A percentile compares a stretch with the other conserved stretches of the same genome.
phyloP scores from a whole-genome alignment of 2,113 vertebrate species.

The Mormyrus iriodes region DNA sequence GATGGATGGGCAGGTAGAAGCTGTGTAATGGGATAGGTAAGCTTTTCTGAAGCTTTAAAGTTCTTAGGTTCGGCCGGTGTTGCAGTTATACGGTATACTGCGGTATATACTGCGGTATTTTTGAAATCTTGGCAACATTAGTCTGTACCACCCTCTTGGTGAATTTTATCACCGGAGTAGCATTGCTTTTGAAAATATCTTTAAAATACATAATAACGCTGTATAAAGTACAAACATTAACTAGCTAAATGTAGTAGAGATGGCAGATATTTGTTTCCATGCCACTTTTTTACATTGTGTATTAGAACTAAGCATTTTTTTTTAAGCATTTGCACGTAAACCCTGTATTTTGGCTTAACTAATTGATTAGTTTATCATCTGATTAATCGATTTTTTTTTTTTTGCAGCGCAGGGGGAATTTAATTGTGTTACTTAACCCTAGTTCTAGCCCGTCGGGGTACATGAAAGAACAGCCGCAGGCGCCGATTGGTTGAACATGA shows the following conservation, averaged over 20 bases:
- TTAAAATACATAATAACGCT: too few species aligned
- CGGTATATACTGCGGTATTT: background rate
- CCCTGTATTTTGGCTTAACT: background rate
- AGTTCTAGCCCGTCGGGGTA: background rate
- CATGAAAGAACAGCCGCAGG: background rate
- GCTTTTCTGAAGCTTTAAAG: background rate
- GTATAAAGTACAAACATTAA: background rate
- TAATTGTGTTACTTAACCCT: background rate
- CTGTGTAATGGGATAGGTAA: background rate
- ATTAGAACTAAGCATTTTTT: background rate
- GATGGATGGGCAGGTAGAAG: background rate
- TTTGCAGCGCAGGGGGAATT: background rate
- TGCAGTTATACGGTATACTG: background rate
- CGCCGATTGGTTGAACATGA: too few species aligned
- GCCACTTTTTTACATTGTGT: background rate
- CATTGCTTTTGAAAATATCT: background rate
- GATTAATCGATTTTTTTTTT: background rate
- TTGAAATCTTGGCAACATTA: background rate
- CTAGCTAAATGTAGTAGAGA: background rate
- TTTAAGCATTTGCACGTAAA: background rate
- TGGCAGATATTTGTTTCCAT: background rate
- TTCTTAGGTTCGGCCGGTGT: background rate
- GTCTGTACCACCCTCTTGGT: background rate
- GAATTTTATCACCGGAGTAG: background rate
- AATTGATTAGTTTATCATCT: background rate